Percentiles rank a stretch among this genome's conserved stretches.
These are phyloP conservation scores for Drosophila greeni DNA, from an alignment of 2,888 invertebrate species.

Conservation along the genomic window DNA sequence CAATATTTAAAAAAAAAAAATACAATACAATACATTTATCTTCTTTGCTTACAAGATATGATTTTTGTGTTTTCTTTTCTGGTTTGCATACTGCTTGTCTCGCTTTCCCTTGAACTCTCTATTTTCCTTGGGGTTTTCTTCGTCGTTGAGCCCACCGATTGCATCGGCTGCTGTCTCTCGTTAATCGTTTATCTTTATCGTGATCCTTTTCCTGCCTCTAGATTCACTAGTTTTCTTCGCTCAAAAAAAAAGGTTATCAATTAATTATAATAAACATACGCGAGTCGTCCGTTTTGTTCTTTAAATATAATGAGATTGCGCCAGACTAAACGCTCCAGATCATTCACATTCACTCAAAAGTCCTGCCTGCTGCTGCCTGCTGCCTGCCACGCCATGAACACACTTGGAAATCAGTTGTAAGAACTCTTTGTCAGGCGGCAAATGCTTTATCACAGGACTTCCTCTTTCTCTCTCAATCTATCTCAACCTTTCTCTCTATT, in stretches of 20 bases:
- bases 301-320: constrained; percentile 65
- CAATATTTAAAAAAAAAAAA: constrained; percentile 36
- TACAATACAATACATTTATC: constrained; percentile 10
- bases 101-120: constrained; percentile 23
- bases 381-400: constrained; percentile 36
- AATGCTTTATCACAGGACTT: constrained; percentile 62
- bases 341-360: constrained; percentile 24
- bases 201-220: neutral
- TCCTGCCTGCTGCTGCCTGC: neutral
- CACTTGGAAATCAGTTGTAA: constrained; percentile 36
- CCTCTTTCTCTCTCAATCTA: neutral
- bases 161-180: constrained; percentile 43
- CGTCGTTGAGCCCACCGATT: constrained; percentile 44
- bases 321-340: constrained; percentile 26
- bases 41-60: constrained; percentile 22
- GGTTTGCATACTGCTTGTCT: constrained; percentile 43
- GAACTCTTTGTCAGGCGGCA: constrained; percentile 33
- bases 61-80: constrained; percentile 18
- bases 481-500: constrained; percentile 7
- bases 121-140: constrained; percentile 2
- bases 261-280: constrained; percentile 6
- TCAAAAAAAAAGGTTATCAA: constrained; percentile 1
- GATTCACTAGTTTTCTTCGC: constrained; percentile 9
- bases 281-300: constrained; percentile 19
- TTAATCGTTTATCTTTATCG: neutral